Conservation (phyloP, 2,888 invertebrate genomes). For the Yponomeuta sedellus region DNA sequence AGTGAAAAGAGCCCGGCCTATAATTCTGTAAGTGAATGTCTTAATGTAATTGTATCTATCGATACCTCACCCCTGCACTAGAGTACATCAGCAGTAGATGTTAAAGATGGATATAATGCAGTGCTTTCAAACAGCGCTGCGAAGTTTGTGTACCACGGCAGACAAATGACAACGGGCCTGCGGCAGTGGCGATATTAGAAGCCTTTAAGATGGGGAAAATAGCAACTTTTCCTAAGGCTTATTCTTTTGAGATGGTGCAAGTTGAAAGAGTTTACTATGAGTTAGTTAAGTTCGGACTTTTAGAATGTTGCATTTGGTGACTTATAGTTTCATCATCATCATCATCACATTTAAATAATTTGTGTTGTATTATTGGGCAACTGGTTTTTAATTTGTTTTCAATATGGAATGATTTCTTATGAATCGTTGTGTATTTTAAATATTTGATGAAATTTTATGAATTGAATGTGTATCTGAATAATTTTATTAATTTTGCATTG, state of each 20-base stretch:
- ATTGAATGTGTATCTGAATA: no score
- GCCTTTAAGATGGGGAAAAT: slow-evolving; percentile 70
- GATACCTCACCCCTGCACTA: background rate
- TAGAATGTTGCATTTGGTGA: no score
- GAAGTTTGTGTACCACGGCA: slow-evolving; percentile 68
- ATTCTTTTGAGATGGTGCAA: slow-evolving; percentile 9
- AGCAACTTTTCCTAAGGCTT: slow-evolving; percentile 59
- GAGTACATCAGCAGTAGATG: slow-evolving; percentile 35
- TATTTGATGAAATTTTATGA: no score
- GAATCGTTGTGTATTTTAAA: no score
- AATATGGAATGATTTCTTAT: no score
- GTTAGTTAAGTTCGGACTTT: background rate
- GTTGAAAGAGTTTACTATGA: background rate
- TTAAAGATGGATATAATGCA: slow-evolving; percentile 71
- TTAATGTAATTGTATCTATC: background rate
- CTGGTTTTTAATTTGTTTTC: no score
- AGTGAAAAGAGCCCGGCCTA: no score
- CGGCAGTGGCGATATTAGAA: slow-evolving; percentile 68
- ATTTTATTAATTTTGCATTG: no score
- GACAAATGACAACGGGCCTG: slow-evolving; percentile 71
- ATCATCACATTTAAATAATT: no score
- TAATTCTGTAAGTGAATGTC: no score
- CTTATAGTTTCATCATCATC: no score
- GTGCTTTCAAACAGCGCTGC: slow-evolving; percentile 70
- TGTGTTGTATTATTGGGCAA: no score